These are phyloP conservation scores for Piprites chloris DNA, from an alignment of 2,113 vertebrate genomes.

Conservation along the genomic window DNA sequence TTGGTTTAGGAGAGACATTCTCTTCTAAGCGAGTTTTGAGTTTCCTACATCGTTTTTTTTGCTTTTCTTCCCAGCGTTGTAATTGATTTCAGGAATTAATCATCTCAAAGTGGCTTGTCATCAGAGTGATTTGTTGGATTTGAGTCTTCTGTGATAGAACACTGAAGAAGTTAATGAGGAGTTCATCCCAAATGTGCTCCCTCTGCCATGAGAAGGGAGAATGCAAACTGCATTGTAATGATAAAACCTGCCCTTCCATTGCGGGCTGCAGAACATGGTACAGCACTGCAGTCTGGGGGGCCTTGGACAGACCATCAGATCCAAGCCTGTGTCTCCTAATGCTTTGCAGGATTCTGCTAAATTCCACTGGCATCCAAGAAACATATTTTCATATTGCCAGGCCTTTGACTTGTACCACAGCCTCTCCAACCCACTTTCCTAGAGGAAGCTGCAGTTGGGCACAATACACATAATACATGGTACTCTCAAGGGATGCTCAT, in stretches of 20 bases:
- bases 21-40: background rate
- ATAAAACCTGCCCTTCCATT: background rate
- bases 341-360: background rate
- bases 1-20: background rate
- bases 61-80: background rate
- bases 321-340: accelerated
- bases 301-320: background rate
- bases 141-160: background rate
- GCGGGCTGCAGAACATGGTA: background rate
- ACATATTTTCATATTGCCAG: background rate
- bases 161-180: background rate
- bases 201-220: background rate
- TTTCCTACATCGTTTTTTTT: background rate
- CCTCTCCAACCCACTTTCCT: background rate
- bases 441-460: background rate
- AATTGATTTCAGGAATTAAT: background rate
- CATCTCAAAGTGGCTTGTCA: background rate
- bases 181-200: background rate
- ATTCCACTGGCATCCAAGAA: background rate
- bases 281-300: background rate
- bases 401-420: background rate
- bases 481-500: background rate
- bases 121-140: background rate
- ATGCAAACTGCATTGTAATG: accelerated
- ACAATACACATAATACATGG: too few species aligned